These are phyloP conservation scores for Zhengitettix transpicula DNA, from an alignment of 2,888 invertebrate genomes.

Conservation along the genomic window DNA sequence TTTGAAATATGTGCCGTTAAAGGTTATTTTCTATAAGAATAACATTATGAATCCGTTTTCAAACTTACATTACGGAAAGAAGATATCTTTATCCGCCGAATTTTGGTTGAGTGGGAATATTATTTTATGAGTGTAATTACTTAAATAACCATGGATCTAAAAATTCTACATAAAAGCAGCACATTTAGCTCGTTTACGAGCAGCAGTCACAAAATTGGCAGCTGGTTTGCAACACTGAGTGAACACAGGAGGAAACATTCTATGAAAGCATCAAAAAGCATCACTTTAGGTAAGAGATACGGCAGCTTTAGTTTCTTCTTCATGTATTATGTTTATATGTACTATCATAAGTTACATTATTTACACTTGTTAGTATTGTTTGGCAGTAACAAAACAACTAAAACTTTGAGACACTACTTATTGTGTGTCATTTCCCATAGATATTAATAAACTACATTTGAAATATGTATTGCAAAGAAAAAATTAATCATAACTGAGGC, in stretches of 20 bases:
- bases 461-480: no score
- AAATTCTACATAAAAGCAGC: slow-evolving; percentile 26
- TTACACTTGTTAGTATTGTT: neutral
- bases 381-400: neutral
- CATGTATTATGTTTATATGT: neutral
- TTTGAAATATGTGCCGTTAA: neutral
- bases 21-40: neutral
- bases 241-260: slow-evolving; percentile 21
- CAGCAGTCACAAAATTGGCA: slow-evolving; percentile 25
- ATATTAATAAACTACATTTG: no score
- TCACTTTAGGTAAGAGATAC: slow-evolving; percentile 22
- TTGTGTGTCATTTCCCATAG: no score
- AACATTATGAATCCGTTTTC: no score
- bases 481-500: no score
- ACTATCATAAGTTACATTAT: neutral
- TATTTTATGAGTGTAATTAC: neutral
- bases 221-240: slow-evolving; percentile 26
- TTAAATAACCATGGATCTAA: slow-evolving; percentile 21
- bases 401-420: neutral
- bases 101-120: neutral
- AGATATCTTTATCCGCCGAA: neutral
- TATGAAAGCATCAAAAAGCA: slow-evolving; percentile 20
- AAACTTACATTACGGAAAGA: no score
- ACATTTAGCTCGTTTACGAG: slow-evolving; percentile 25
- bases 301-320: no score